These are phyloP conservation scores for Ficedula albicollis DNA, from an alignment of 2,797 vertebrate genomes.

Conservation along the genomic window DNA sequence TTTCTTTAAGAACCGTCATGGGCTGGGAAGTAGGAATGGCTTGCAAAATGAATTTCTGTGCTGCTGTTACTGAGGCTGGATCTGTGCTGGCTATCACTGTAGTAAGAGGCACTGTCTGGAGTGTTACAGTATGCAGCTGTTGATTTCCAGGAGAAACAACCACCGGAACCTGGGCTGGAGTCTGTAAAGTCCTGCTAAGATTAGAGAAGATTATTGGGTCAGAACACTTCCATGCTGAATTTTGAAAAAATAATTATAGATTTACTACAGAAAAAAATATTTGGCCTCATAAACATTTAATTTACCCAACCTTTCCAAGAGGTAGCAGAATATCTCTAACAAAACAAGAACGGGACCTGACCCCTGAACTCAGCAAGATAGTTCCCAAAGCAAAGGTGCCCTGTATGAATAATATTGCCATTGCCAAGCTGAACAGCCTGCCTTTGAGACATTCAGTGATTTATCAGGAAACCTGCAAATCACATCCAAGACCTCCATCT, in stretches of 20 bases:
- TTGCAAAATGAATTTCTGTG: slow-evolving; percentile 84
- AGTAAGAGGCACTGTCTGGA: slow-evolving; percentile 85
- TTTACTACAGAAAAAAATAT: not conserved
- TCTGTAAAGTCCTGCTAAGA: slow-evolving; percentile 76
- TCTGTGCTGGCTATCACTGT: slow-evolving; percentile 85
- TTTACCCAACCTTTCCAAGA: not conserved
- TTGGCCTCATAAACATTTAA: not conserved
- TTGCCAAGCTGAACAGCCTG: not conserved
- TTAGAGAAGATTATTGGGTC: slow-evolving; percentile 25
- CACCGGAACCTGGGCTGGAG: slow-evolving; percentile 80
- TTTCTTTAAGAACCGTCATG: slow-evolving; percentile 84
- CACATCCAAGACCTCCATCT: not conserved
- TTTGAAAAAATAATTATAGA: not conserved
- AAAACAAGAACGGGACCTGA: not conserved
- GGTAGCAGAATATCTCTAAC: not conserved
- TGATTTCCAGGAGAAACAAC: slow-evolving; percentile 79
- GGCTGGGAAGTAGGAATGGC: slow-evolving; percentile 82
- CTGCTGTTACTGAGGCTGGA: slow-evolving; percentile 69
- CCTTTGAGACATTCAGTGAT: not conserved
- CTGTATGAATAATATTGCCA: not conserved
- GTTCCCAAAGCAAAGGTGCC: not conserved
- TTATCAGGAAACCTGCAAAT: not conserved
- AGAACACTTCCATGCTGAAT: not conserved
- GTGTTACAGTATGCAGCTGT: slow-evolving; percentile 81
- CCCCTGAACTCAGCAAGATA: not conserved